Conservation (phyloP, 2,888 invertebrate species). For the Heliconius ethilla region DNA sequence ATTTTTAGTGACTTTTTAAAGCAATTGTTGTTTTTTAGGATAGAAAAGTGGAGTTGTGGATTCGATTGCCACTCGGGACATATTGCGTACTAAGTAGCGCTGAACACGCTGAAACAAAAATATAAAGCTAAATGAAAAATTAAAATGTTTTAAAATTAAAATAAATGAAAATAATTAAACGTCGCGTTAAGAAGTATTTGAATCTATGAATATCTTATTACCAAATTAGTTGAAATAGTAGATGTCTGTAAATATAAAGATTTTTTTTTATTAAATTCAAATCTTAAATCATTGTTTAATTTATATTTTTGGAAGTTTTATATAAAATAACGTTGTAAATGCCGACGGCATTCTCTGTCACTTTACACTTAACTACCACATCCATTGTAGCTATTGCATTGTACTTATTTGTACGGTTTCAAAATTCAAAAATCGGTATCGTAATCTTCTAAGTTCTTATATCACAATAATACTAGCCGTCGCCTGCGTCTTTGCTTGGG, state of each 20-base stretch:
- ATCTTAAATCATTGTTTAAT: background rate
- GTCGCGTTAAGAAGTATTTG: too few relatives aligned
- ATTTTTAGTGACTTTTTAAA: background rate
- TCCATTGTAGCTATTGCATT: background rate
- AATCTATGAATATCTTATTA: too few relatives aligned
- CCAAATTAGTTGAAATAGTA: too few relatives aligned
- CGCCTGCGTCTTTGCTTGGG: background rate
- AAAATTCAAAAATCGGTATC: background rate
- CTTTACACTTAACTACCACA: background rate
- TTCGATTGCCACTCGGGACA: too few relatives aligned
- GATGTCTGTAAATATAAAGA: too few relatives aligned
- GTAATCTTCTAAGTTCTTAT: background rate
- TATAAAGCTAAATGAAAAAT: too few relatives aligned
- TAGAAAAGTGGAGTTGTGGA: too few relatives aligned
- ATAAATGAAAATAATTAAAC: too few relatives aligned
- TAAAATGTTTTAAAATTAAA: too few relatives aligned
- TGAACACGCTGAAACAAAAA: too few relatives aligned
- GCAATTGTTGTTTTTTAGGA: too few relatives aligned
- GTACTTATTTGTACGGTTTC: background rate
- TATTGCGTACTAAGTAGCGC: too few relatives aligned
- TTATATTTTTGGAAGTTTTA: background rate
- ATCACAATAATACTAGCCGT: background rate
- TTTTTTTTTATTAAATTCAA: background rate
- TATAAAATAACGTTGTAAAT: background rate
- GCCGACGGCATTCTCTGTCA: constrained; percentile 10